Evolutionary conservation across 2,113 vertebrate species (phyloP).

Genomic region (Bubo blakistoni): DNA sequence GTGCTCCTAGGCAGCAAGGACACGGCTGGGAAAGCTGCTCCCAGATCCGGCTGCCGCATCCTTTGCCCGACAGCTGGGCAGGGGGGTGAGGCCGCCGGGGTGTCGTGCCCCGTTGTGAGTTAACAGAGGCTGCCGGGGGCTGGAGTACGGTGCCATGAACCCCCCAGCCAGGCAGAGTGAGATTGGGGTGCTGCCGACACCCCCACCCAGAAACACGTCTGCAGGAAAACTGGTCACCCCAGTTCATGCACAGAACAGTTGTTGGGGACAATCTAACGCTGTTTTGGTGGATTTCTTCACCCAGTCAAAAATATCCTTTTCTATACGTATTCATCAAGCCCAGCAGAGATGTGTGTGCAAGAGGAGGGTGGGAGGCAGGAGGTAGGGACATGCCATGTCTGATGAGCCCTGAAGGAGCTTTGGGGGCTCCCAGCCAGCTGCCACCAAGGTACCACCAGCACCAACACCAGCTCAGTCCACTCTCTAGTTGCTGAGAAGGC

Average conservation of each 20-base stretch:
- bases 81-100: accelerated
- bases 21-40: not conserved
- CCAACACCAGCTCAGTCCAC: not conserved
- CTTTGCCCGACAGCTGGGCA: not conserved
- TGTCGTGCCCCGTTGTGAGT: not conserved
- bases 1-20: not conserved
- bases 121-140: accelerated
- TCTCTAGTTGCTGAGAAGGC: not conserved
- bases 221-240: not conserved
- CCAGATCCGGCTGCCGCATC: accelerated
- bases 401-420: accelerated
- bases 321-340: not conserved
- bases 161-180: not conserved
- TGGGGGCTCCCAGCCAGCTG: not conserved
- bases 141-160: accelerated
- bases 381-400: accelerated
- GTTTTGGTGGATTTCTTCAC: not conserved
- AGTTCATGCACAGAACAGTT: not conserved
- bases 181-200: accelerated
- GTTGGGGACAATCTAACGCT: not conserved
- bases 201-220: not conserved
- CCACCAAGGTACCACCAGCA: not conserved
- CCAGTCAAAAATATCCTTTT: not conserved
- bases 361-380: not conserved
- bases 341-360: not conserved